Conservation (phyloP, 2,888 invertebrate species). For the Pedicia rivosa region DNA sequence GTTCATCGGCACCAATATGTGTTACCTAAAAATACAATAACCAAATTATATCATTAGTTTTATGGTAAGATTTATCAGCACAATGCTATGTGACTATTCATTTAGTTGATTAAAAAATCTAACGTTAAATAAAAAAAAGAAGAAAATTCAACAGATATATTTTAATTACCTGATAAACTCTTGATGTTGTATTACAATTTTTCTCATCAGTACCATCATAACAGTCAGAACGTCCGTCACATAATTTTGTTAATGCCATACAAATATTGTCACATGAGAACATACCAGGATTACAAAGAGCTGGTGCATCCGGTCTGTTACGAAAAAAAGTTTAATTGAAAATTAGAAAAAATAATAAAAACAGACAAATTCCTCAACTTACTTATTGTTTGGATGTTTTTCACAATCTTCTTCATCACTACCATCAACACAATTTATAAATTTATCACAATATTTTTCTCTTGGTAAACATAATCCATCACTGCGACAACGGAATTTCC, state of each 20-base stretch:
- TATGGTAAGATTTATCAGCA: too few relatives aligned
- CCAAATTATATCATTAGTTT: too few relatives aligned
- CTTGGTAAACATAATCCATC: constrained; percentile 44
- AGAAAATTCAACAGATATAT: too few relatives aligned
- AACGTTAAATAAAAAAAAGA: too few relatives aligned
- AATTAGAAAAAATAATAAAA: background rate
- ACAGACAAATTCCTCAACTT: background rate
- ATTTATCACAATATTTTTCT: constrained; percentile 33
- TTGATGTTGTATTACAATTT: constrained; percentile 37
- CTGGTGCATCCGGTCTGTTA: constrained; percentile 1
- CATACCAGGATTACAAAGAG: constrained; percentile 20
- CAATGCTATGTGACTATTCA: too few relatives aligned
- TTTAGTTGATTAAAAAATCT: too few relatives aligned
- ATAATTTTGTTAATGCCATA: constrained; percentile 39
- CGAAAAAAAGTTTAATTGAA: background rate
- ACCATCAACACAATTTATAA: constrained; percentile 36
- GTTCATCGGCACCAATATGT: constrained; percentile 47
- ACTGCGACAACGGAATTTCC: constrained; percentile 39
- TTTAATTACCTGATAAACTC: constrained; percentile 37
- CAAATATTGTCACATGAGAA: constrained; percentile 46
- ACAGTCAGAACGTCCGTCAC: constrained; percentile 55
- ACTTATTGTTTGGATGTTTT: constrained; percentile 12
- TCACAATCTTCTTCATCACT: constrained; percentile 36
- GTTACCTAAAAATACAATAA: too few relatives aligned
- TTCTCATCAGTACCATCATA: constrained; percentile 58